phyloP scores from a whole-genome alignment of 2,113 vertebrate genomes.

The Amia ocellicauda region DNA sequence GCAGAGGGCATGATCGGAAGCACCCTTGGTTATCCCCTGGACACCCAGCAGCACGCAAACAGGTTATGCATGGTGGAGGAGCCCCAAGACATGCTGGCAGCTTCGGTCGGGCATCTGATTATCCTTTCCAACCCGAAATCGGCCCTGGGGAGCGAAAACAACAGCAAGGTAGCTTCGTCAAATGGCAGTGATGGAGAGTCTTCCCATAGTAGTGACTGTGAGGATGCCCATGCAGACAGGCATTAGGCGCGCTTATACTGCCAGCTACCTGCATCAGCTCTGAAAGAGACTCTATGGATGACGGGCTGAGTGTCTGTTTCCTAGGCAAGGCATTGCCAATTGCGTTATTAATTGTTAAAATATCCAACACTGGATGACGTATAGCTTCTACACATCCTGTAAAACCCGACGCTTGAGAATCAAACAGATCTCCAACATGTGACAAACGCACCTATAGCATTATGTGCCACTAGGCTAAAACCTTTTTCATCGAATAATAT shows the following conservation, averaged over 20 bases:
- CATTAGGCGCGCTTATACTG: slow-evolving; percentile 29
- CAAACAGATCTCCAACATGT: no score
- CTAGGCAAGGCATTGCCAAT: no score
- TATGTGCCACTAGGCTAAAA: no score
- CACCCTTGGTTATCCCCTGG: slow-evolving; percentile 23
- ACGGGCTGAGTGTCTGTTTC: no score
- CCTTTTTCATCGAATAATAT: no score
- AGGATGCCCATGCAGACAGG: slow-evolving; percentile 52
- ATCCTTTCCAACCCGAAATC: slow-evolving; percentile 49
- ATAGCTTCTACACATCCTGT: no score
- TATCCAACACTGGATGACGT: no score
- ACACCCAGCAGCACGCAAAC: slow-evolving; percentile 9
- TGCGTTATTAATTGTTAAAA: no score
- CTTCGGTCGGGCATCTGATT: slow-evolving; percentile 49
- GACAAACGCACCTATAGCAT: no score
- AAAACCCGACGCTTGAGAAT: no score
- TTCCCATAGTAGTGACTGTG: slow-evolving; percentile 62
- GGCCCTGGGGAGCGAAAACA: slow-evolving; percentile 38
- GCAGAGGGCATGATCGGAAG: slow-evolving; percentile 14
- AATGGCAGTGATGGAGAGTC: slow-evolving; percentile 69
- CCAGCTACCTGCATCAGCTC: background rate
- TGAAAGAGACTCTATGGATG: background rate
- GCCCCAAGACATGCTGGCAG: slow-evolving; percentile 27
- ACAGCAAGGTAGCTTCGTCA: slow-evolving; percentile 33
- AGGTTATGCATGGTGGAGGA: slow-evolving; percentile 25